Conservation (phyloP, 1,140 invertebrate genomes). For the Octopus sinensis region DNA sequence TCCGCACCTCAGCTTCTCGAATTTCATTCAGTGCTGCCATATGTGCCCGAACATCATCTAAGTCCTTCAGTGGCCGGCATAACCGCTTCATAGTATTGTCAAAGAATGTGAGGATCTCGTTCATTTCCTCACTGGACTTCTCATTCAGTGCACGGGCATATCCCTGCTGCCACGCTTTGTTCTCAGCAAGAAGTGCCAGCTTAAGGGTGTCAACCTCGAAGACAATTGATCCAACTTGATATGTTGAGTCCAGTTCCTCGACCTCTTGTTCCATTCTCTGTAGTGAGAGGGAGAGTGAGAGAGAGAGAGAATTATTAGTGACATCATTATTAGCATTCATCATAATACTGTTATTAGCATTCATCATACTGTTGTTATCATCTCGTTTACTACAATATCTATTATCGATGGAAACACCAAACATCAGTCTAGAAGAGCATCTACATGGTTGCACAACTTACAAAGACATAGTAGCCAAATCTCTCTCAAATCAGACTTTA, state of each 20-base stretch:
- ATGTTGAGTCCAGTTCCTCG: slow-evolving; percentile 51
- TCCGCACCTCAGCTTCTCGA: slow-evolving; percentile 88
- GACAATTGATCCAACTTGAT: slow-evolving; percentile 54
- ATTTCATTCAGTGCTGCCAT: slow-evolving; percentile 93
- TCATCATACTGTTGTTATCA: no score
- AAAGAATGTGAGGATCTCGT: slow-evolving; percentile 60
- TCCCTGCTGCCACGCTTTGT: slow-evolving; percentile 77
- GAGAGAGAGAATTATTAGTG: no score
- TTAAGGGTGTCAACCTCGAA: slow-evolving; percentile 75
- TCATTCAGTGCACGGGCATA: slow-evolving; percentile 90
- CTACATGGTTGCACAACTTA: no score
- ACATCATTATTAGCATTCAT: no score
- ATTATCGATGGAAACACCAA: no score
- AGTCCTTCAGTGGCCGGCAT: slow-evolving; percentile 76
- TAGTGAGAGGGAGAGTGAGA: no score
- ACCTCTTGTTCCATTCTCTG: slow-evolving; percentile 54
- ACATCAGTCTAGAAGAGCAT: no score
- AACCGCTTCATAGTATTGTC: slow-evolving; percentile 55
- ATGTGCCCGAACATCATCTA: slow-evolving; percentile 88
- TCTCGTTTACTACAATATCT: no score
- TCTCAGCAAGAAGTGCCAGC: slow-evolving; percentile 78
- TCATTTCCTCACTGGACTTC: slow-evolving; percentile 90
- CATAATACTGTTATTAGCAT: no score
- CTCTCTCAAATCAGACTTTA: no score
- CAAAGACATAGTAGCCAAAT: no score